Percentiles rank a stretch among this genome's conserved stretches.
Evolutionary conservation across 2,797 vertebrate genomes (phyloP).

Genomic region (Uromys caudimaculatus): DNA sequence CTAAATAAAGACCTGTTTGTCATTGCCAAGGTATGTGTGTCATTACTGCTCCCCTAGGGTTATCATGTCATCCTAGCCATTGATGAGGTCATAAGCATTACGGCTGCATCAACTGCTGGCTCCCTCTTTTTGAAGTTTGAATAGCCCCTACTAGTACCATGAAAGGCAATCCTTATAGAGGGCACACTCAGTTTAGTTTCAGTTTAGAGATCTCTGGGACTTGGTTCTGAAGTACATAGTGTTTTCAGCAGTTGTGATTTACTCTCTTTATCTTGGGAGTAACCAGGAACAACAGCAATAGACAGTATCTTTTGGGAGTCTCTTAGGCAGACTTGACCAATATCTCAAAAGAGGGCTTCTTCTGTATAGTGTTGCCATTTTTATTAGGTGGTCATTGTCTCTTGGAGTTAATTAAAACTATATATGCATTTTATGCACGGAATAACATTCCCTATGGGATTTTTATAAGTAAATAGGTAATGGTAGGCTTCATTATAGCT

Average conservation of each 20-base stretch:
- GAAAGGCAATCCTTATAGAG: background rate
- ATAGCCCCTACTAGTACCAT: background rate
- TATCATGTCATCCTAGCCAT: background rate
- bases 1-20: background rate
- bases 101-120: background rate
- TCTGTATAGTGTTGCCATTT: background rate
- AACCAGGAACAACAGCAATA: background rate
- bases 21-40: background rate
- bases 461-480: background rate
- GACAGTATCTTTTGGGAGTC: background rate
- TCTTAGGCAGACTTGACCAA: background rate
- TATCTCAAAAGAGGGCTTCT: background rate
- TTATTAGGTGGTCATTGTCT: background rate
- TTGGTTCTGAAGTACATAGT: background rate
- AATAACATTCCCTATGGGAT: background rate
- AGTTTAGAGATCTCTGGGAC: background rate
- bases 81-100: background rate
- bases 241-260: background rate
- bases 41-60: background rate
- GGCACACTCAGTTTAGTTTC: too few species aligned
- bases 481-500: background rate
- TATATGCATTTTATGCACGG: background rate
- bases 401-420: background rate
- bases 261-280: background rate
- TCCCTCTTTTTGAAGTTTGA: background rate